Base-by-base conservation (phyloP, 37 sponge, comb jelly and placozoan genomes). In the Haliclona indistincta region DNA sequence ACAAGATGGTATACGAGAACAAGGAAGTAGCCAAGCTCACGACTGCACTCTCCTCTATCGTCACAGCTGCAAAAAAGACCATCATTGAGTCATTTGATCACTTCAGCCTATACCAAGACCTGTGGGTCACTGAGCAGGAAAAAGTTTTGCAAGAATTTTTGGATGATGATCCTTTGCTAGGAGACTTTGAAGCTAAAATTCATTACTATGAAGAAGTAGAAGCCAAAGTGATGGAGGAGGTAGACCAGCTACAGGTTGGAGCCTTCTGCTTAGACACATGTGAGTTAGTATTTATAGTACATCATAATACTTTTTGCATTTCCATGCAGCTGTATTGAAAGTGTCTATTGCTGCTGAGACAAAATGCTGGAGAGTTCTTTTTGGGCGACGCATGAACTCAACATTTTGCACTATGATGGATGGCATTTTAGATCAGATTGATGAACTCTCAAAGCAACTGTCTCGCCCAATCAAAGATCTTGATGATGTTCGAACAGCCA, bases 1-100 rank as follows among this genome's bases (percentile, higher is more conserved):
- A 77, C 63, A 67, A 60, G 22, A 37, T 51, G 20, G 88, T 98
- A 23, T 43, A 77, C 2, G 95, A 98, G 74, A 84, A 98, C 89
- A 98, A 92, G 67, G 99, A 98, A 19, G 78, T 95, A 11, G 88
- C 87, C 29, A 98, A 98, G 68, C 68, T 93, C 55, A 63, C 92
- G 5, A 83, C 94, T 39, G 51, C 89, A 15, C 85, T 98, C 43
- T 79, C 84, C 42, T 81, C 96, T 1, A 84, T 80, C 20, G 56
- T 98, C 54, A 98, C 81, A 51, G 89, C 96, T 40, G 92, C 96
- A 39, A 98, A 95, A 68, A 70, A 34, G 8, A 83, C 87, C 44
- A 68, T 98, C 36, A 86, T 68, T 1, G 77, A 84, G 32, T 79
- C 86, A 22, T 58, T 95, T 25, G 85, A 80, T 41, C 74, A 84